Conservation (phyloP, 2,888 invertebrate genomes). For the Linnaemya vulpina region DNA sequence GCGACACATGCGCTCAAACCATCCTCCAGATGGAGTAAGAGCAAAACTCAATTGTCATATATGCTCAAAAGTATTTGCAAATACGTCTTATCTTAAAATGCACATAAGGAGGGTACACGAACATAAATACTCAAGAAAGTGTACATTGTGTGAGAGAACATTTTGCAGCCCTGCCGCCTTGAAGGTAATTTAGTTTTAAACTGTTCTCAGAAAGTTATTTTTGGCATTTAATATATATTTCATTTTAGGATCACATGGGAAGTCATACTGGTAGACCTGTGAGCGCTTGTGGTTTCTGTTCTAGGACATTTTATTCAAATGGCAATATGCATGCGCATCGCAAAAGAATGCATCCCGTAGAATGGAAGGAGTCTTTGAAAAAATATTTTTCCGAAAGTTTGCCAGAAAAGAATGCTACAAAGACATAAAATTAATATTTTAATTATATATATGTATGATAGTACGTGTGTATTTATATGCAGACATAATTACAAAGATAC, state of each 20-base stretch:
- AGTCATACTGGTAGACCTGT: slow-evolving; percentile 81
- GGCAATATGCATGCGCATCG: slow-evolving; percentile 82
- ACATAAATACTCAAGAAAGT: slow-evolving; percentile 75
- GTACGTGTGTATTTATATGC: too few relatives aligned
- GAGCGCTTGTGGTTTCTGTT: slow-evolving; percentile 80
- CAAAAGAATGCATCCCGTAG: slow-evolving; percentile 80
- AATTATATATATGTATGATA: too few relatives aligned
- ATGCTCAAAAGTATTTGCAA: slow-evolving; percentile 80
- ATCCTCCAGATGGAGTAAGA: slow-evolving; percentile 77
- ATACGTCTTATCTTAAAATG: slow-evolving; percentile 79
- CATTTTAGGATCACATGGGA: slow-evolving; percentile 81
- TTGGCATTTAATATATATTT: not conserved
- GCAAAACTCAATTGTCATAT: slow-evolving; percentile 78
- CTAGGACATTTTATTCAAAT: slow-evolving; percentile 81
- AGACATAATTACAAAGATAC: too few relatives aligned
- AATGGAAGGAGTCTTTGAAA: slow-evolving; percentile 77
- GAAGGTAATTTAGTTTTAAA: not conserved
- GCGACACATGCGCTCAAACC: slow-evolving; percentile 78
- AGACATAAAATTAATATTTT: slow-evolving; percentile 6
- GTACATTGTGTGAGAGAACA: slow-evolving; percentile 80
- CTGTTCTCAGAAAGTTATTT: not conserved
- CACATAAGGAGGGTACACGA: slow-evolving; percentile 81
- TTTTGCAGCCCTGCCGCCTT: slow-evolving; percentile 77
- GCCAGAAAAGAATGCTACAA: slow-evolving; percentile 38
- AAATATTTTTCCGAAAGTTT: slow-evolving; percentile 42